Base-by-base conservation (phyloP, 2,797 vertebrate genomes). In the Gallinago stenura region DNA sequence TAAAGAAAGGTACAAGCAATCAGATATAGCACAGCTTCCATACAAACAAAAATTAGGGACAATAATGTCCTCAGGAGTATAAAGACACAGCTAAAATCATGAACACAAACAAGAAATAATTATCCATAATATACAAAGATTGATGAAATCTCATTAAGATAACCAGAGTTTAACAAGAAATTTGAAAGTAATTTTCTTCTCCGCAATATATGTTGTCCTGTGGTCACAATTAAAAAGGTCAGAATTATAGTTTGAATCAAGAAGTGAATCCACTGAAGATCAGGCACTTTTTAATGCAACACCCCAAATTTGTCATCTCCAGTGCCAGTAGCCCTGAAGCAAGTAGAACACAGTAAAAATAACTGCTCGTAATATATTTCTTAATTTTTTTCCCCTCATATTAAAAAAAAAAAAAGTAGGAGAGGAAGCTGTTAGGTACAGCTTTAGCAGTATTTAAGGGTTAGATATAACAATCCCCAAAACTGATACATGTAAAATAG, bases 321-420 rank as follows among this genome's bases (percentile, higher is more conserved):
- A 85, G 9, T 6, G 9, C 25, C 15, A 7, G 14, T 24, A 85
- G 60, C 35, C 10, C 4, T 60, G 17, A 70, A 91, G 14, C n/a
- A 13, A 92, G 15, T 4, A 80, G 7, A 87, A 46, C 12, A 80
- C 6, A 26, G 10, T 33, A 45, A 76, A 93, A 91, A 54, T 22
- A 83, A 37, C 16, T 31, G 31, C 26, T 65, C 69, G 16, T 10
- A 70, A 50, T 39, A 64, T 6, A 4, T 25, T 39, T 68, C 13
- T 48, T 43, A 35, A 0, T 7, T 21, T 61, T 35, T 24, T 35
- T 21, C 20, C 25, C 35, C 9, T 41, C 31, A 14, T 8, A 50
- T 10, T 45, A 14, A 73, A 37, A 30, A 37, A 45, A n/a, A 2
- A n/a, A 8, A 2, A 4, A 7, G 1, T 0, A 16, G 33, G 4